These are phyloP conservation scores for Eutrigla gurnardus DNA, from an alignment of 2,797 vertebrate species.

Conservation along the genomic window DNA sequence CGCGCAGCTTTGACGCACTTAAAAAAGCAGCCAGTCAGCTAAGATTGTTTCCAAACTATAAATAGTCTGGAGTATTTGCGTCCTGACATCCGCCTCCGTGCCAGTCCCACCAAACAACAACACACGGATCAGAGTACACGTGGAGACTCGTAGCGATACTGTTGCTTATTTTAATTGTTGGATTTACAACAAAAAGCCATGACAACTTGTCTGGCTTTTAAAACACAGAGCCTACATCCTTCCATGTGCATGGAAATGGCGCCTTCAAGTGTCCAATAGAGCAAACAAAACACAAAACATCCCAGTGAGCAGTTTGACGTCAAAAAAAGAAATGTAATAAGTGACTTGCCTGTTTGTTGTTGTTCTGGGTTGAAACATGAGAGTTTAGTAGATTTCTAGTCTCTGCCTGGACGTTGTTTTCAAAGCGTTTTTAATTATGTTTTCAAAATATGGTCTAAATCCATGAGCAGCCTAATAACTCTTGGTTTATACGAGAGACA, in stretches of 20 bases:
- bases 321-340: no score
- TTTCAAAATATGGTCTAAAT: no score
- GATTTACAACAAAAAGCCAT: background rate
- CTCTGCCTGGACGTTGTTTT: no score
- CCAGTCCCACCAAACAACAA: background rate
- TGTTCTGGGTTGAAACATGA: no score
- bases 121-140: background rate
- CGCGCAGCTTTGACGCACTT: background rate
- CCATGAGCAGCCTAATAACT: no score
- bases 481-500: no score
- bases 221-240: background rate
- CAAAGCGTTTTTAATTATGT: no score
- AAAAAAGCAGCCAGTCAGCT: background rate
- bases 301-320: no score
- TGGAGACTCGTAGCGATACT: background rate
- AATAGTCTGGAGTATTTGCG: background rate
- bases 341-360: no score
- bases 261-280: constrained; percentile 72
- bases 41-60: constrained; percentile 2
- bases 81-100: background rate
- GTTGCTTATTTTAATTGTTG: background rate
- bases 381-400: no score
- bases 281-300: background rate
- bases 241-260: constrained; percentile 64
- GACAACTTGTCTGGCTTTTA: constrained; percentile 9